Conservation (phyloP, 2,888 invertebrate genomes). For the Pollenia labialis region DNA sequence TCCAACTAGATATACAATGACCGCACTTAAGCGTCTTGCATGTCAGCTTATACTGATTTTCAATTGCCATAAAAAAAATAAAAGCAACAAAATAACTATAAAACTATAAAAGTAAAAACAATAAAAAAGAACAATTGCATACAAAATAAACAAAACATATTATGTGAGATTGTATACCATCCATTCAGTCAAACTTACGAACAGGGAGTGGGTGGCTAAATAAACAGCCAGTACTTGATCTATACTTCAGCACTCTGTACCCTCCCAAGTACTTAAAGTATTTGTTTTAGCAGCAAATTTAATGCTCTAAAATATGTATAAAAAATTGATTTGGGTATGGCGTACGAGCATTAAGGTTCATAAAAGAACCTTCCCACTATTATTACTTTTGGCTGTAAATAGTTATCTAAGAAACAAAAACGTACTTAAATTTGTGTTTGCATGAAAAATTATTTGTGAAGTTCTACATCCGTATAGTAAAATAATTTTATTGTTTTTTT, state of each 20-base stretch:
- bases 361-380: conserved; percentile 24
- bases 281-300: neutral
- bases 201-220: conserved; percentile 58
- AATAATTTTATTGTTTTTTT: neutral
- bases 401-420: neutral
- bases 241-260: neutral
- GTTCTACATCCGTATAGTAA: neutral
- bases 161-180: conserved; percentile 37
- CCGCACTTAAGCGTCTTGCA: conserved; percentile 71
- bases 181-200: conserved; percentile 34
- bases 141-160: conserved; percentile 53
- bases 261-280: neutral
- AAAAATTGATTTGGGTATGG: conserved; percentile 30
- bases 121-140: conserved; percentile 47
- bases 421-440: conserved; percentile 8
- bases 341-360: neutral
- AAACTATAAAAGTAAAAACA: conserved; percentile 23
- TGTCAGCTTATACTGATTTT: conserved; percentile 70
- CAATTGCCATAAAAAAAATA: conserved; percentile 56
- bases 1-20: conserved; percentile 44
- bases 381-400: conserved; percentile 10
- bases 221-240: conserved; percentile 2
- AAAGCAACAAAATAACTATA: conserved; percentile 35
- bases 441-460: conserved; percentile 11
- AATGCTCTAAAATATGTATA: conserved; percentile 24